These are phyloP conservation scores for Alloplasta piceator DNA, from an alignment of 2,888 invertebrate genomes.

Conservation along the genomic window DNA sequence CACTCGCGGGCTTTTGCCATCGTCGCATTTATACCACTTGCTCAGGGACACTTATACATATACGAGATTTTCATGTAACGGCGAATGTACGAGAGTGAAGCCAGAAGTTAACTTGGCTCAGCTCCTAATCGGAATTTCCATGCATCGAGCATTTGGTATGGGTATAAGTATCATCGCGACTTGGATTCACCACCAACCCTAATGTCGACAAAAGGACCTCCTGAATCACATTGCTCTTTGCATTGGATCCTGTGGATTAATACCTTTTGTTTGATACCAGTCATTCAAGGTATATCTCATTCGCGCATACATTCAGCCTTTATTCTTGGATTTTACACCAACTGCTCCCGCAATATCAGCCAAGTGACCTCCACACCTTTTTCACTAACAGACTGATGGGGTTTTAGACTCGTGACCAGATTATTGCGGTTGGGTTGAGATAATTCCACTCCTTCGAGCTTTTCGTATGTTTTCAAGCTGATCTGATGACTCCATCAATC, in stretches of 20 bases:
- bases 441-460: slow-evolving; percentile 48
- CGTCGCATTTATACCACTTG: slow-evolving; percentile 54
- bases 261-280: too few species aligned
- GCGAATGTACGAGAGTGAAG: slow-evolving; percentile 42
- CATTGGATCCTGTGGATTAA: too few species aligned
- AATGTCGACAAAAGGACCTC: too few species aligned
- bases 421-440: slow-evolving; percentile 51
- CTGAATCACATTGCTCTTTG: too few species aligned
- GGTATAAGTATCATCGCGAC: slow-evolving; percentile 10
- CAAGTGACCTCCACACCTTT: neutral
- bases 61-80: slow-evolving; percentile 32
- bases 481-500: neutral
- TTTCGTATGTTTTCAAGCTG: slow-evolving; percentile 7
- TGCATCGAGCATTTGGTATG: slow-evolving; percentile 43
- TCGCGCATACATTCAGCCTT: slow-evolving; percentile 7
- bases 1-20: slow-evolving; percentile 49
- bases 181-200: slow-evolving; percentile 34
- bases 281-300: too few species aligned
- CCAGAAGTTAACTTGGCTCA: slow-evolving; percentile 65
- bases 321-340: slow-evolving; percentile 29
- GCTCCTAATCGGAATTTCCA: slow-evolving; percentile 66
- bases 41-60: neutral
- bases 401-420: slow-evolving; percentile 31
- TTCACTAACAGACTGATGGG: neutral
- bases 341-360: neutral